A percentile compares a stretch with the other conserved stretches of the same genome.
phyloP scores from a whole-genome alignment of 1,140 invertebrate species.

The Aphaenogaster floridana region DNA sequence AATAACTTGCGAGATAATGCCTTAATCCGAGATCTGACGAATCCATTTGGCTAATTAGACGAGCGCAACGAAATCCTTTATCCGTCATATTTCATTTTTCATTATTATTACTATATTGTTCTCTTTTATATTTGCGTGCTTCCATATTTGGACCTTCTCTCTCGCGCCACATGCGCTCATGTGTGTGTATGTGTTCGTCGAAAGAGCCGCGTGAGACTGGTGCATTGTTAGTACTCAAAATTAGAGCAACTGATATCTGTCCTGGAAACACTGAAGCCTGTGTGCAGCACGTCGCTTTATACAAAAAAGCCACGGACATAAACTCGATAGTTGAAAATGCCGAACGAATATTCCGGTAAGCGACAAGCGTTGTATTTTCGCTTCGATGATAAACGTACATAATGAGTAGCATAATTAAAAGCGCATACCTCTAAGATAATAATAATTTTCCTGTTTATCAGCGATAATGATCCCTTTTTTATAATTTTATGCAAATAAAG shows the following conservation, averaged over 20 bases:
- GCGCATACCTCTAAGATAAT: background rate
- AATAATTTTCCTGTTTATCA: slow-evolving; percentile 17
- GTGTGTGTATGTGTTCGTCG: background rate
- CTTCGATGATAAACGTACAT: slow-evolving; percentile 6
- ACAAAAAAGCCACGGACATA: slow-evolving; percentile 61
- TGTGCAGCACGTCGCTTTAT: slow-evolving; percentile 36
- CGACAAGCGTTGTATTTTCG: slow-evolving; percentile 60
- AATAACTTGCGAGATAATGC: slow-evolving; percentile 61
- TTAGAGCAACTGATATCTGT: slow-evolving; percentile 65
- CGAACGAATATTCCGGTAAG: slow-evolving; percentile 60
- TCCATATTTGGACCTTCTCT: slow-evolving; percentile 24
- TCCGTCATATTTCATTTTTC: slow-evolving; percentile 47
- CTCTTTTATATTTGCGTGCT: slow-evolving; percentile 46
- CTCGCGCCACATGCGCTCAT: background rate
- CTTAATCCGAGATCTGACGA: slow-evolving; percentile 57
- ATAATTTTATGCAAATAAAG: slow-evolving; percentile 15
- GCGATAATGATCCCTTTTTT: background rate
- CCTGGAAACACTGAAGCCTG: slow-evolving; percentile 54
- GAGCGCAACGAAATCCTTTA: slow-evolving; percentile 41
- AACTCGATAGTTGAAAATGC: slow-evolving; percentile 66
- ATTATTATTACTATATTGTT: slow-evolving; percentile 45
- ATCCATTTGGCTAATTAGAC: slow-evolving; percentile 60
- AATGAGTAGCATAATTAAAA: slow-evolving; percentile 46
- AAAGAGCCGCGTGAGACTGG: slow-evolving; percentile 53
- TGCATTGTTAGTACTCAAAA: slow-evolving; percentile 60